These are phyloP conservation scores for Vombatus ursinus DNA, from an alignment of 2,113 vertebrate genomes.

Conservation along the genomic window DNA sequence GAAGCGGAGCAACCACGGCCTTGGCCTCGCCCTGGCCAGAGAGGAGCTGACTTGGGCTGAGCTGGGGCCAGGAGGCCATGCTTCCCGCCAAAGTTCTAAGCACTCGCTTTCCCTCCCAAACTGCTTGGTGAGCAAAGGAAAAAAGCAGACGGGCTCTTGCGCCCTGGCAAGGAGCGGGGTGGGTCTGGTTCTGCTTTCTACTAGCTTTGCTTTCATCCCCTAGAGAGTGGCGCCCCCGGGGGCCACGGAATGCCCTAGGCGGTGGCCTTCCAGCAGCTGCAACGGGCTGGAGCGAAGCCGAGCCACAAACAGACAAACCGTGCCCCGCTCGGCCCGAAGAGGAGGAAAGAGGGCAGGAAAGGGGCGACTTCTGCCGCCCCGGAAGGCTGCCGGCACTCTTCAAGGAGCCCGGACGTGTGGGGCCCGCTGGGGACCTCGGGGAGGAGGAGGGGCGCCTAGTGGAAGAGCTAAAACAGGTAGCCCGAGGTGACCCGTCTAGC, in stretches of 20 bases:
- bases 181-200: background rate
- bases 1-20: background rate
- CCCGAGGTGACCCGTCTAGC: background rate
- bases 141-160: background rate
- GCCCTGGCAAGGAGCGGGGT: background rate
- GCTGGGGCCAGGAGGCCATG: background rate
- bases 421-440: background rate
- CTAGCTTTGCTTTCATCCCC: background rate
- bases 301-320: background rate
- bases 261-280: no score
- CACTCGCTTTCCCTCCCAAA: background rate
- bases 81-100: background rate
- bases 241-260: background rate
- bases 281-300: background rate
- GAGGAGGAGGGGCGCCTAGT: background rate
- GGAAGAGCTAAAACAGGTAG: background rate
- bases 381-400: background rate
- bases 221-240: background rate
- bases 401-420: no score
- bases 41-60: background rate
- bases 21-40: background rate
- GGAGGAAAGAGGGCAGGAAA: background rate
- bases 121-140: fast-evolving
- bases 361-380: background rate
- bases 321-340: background rate